Base-by-base conservation (phyloP, 1,140 invertebrate genomes). In the Diorhabda sublineata region DNA sequence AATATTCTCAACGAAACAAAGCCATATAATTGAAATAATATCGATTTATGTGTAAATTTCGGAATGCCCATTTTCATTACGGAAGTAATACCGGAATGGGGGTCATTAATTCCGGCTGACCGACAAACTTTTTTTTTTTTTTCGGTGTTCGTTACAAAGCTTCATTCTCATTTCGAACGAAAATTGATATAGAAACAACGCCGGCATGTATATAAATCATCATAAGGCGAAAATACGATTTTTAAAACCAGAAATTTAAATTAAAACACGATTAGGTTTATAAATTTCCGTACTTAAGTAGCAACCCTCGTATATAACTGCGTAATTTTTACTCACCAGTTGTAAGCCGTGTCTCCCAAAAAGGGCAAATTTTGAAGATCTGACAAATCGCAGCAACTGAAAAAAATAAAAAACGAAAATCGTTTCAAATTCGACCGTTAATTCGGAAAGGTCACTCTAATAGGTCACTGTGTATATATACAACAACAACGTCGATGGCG, bases 331-430 rank as follows among this genome's bases (percentile, higher is more conserved):
- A 62, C 61, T 62, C 42, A 62, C 61, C 61, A 44, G 61, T 62
- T 44, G 45, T 62, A 62, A n/a, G 11, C 11, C 9, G 42, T 42
- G 26, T 62, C 61, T 9, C 61, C 61, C 42, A 62, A 42, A 44
- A 44, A 62, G 61, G 43, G 43, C 9, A 62, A n/a, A 62, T 62
- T 62, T n/a, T 62, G 61, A 5, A n/a, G 42, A 45, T 44, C 44
- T 2, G 61, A 11, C 9, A 44, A n/a, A 43, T 62, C 61, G 42
- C 61, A 62, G 43, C 61, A 62, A 44, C 61, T 62, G 61, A 44
- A 62, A 62, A 6, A 62, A 62, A 45, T 6, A 52, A 52, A 3
- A 52, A 52, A 3, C 47, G n/a, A 52, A 11, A 11, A 52, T 52
- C 47, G 47, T 52, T 52, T 8, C 3, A 26, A 26, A 6, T 52